A percentile compares a stretch with the other conserved stretches of the same genome.
phyloP scores from a whole-genome alignment of 1,140 invertebrate species.

The Dinothrombium tinctorium region DNA sequence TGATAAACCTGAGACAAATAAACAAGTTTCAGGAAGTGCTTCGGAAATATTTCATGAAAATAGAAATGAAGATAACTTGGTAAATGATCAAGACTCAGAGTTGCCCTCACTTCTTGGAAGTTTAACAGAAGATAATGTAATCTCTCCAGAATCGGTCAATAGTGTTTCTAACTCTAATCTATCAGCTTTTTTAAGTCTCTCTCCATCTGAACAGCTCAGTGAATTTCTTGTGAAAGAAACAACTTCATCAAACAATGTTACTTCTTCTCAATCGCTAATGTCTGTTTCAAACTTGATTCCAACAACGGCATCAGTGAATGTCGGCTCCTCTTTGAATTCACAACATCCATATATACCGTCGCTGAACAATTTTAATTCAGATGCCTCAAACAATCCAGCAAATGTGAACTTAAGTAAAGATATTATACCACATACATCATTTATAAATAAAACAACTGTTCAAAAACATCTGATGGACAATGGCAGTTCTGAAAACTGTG shows the following conservation, averaged over 20 bases:
- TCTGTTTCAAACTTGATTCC: not conserved
- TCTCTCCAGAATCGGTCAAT: not conserved
- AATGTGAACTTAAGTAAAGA: not conserved
- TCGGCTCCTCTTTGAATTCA: not conserved
- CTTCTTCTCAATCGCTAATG: not conserved
- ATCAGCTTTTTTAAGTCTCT: not conserved
- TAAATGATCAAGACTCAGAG: not conserved
- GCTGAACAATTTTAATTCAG: not conserved
- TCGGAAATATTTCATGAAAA: not conserved
- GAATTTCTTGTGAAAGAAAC: not conserved
- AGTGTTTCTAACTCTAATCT: not conserved
- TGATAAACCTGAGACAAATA: too few relatives aligned
- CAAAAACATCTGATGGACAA: too few relatives aligned
- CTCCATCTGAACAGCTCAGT: not conserved
- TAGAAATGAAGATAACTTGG: not conserved
- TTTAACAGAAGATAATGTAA: not conserved
- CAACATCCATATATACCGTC: not conserved
- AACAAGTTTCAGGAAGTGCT: too few relatives aligned
- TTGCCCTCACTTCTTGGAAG: not conserved
- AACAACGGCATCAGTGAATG: not conserved
- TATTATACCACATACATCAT: too few relatives aligned
- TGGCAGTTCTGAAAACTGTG: too few relatives aligned
- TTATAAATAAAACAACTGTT: too few relatives aligned
- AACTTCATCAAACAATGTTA: not conserved
- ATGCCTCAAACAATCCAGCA: not conserved